A percentile compares a stretch with the other conserved stretches of the same genome.
These are phyloP conservation scores for Neogobius melanostomus DNA, from an alignment of 2,113 vertebrate species.

Conservation along the genomic window DNA sequence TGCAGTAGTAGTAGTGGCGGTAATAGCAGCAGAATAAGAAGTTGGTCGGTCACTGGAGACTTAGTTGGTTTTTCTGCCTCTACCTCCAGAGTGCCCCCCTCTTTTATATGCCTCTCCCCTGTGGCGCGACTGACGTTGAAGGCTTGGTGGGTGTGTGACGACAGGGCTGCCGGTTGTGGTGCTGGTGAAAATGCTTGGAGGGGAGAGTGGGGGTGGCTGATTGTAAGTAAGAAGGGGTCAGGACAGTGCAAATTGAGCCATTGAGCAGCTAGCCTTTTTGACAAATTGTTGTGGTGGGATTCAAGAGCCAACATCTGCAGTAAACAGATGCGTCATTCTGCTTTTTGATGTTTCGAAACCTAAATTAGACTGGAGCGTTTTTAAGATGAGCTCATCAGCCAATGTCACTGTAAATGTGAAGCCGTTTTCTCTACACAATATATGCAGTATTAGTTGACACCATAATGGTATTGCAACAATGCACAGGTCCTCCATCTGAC, in stretches of 20 bases:
- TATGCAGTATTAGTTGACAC: too few relatives aligned
- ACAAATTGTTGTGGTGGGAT: constrained; percentile 44
- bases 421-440: neutral
- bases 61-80: constrained; percentile 66
- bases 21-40: neutral
- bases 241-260: constrained; percentile 65
- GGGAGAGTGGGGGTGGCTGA: neutral
- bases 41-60: constrained; percentile 47
- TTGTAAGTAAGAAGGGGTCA: constrained; percentile 55
- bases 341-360: constrained; percentile 42
- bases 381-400: constrained; percentile 13
- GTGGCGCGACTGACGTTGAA: constrained; percentile 73
- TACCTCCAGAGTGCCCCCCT: constrained; percentile 68
- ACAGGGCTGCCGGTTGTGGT: constrained; percentile 27
- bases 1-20: constrained; percentile 27
- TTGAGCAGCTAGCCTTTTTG: constrained; percentile 67
- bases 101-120: constrained; percentile 75
- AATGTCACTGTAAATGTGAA: neutral
- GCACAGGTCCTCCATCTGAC: too few relatives aligned
- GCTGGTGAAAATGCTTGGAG: constrained; percentile 34
- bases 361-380: constrained; percentile 18
- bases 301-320: constrained; percentile 47
- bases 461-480: too few relatives aligned
- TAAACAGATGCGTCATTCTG: constrained; percentile 42
- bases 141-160: constrained; percentile 67